These are phyloP conservation scores for Creontiades dilutus DNA, from an alignment of 2,888 invertebrate genomes.

Conservation along the genomic window DNA sequence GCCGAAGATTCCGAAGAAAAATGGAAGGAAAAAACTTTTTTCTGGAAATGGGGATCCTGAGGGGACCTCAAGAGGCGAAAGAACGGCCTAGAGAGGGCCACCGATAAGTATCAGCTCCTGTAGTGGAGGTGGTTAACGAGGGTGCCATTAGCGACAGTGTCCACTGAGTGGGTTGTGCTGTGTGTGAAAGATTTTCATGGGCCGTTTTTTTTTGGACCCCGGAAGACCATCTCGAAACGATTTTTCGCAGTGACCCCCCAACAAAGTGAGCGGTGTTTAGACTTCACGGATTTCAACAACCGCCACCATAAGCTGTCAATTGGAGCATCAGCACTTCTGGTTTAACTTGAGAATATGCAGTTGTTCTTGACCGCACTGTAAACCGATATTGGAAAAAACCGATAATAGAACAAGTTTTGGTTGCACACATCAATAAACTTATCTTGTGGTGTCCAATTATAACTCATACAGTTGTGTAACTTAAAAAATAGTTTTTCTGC, in stretches of 20 bases:
- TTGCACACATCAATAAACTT: too few relatives aligned
- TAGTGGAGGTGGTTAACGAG: conserved; percentile 14
- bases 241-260: neutral
- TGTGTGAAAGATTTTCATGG: neutral
- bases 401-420: too few relatives aligned
- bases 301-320: neutral
- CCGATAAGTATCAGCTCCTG: neutral
- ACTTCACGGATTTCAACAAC: conserved; percentile 1
- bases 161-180: neutral
- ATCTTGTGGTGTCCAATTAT: too few relatives aligned
- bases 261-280: neutral
- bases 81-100: neutral
- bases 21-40: neutral
- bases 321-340: too few relatives aligned
- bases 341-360: too few relatives aligned
- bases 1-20: neutral
- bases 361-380: too few relatives aligned
- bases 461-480: too few relatives aligned
- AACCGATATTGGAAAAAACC: too few relatives aligned
- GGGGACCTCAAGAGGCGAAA: neutral
- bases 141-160: conserved; percentile 25
- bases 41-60: conserved; percentile 11
- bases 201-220: neutral
- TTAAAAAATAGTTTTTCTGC: too few relatives aligned
- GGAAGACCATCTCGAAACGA: neutral